Conservation (phyloP, 2,797 vertebrate species). For the Tinamus major region DNA sequence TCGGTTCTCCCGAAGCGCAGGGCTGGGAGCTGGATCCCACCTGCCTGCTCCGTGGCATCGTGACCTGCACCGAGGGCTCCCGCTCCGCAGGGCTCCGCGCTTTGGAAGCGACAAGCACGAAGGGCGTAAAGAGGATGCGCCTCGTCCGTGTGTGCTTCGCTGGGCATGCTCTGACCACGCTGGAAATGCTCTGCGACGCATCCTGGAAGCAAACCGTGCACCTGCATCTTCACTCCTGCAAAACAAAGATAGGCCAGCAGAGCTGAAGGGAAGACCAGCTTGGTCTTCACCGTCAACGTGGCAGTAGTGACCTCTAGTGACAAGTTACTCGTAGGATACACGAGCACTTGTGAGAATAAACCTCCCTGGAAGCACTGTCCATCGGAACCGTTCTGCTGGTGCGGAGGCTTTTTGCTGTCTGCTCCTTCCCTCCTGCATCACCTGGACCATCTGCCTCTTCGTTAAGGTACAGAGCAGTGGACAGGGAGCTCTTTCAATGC, state of each 20-base stretch:
- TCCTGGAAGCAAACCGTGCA: background rate
- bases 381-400: conserved; percentile 54
- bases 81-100: too few relatives aligned
- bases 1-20: too few relatives aligned
- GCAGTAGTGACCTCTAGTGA: conserved; percentile 63
- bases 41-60: too few relatives aligned
- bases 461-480: background rate
- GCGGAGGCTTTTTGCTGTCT: conserved; percentile 65
- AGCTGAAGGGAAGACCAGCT: background rate
- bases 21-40: too few relatives aligned
- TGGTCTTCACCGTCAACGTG: background rate
- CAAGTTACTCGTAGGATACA: background rate
- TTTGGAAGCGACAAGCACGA: too few relatives aligned
- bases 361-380: background rate
- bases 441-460: conserved; percentile 51
- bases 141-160: too few relatives aligned
- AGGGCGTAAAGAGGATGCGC: too few relatives aligned
- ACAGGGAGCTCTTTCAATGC: conserved; percentile 56
- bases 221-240: background rate
- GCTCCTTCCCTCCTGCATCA: conserved; percentile 75
- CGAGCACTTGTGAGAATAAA: background rate
- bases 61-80: too few relatives aligned
- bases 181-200: too few relatives aligned
- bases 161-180: too few relatives aligned
- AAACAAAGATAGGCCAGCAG: background rate